Conservation (phyloP, 2,113 vertebrate genomes). For the Actenoides lindsayi region DNA sequence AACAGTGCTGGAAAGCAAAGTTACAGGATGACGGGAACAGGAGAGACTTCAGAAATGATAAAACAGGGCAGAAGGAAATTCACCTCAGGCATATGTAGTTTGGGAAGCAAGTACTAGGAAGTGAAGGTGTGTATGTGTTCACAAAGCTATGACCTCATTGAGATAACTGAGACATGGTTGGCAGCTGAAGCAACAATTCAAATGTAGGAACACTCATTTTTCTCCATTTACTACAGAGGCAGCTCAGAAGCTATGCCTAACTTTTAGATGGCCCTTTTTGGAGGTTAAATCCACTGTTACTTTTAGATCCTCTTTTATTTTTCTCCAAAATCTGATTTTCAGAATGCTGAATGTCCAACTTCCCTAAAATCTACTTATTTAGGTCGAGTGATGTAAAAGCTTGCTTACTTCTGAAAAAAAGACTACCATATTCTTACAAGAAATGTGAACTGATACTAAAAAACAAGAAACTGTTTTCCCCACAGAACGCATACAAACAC, state of each 20-base stretch:
- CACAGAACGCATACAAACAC: neutral
- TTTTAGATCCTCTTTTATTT: neutral
- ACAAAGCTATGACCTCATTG: neutral
- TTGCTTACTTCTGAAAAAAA: neutral
- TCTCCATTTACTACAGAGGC: neutral
- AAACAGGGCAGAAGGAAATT: neutral
- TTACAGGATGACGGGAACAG: neutral
- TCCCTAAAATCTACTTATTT: neutral
- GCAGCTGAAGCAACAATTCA: neutral
- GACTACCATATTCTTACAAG: neutral
- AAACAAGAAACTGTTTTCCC: neutral
- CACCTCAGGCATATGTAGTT: neutral
- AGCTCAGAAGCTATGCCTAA: neutral
- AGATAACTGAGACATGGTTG: neutral
- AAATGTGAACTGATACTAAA: neutral
- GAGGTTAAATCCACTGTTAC: neutral
- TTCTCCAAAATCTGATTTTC: neutral
- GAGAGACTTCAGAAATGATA: neutral
- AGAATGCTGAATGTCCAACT: neutral
- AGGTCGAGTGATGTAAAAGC: neutral
- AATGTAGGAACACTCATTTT: neutral
- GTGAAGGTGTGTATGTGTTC: neutral
- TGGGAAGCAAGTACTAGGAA: neutral
- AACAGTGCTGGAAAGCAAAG: neutral
- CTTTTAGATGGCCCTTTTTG: neutral